phyloP scores from a whole-genome alignment of 2,888 invertebrate species.

The Phrixothrix hirtus region DNA sequence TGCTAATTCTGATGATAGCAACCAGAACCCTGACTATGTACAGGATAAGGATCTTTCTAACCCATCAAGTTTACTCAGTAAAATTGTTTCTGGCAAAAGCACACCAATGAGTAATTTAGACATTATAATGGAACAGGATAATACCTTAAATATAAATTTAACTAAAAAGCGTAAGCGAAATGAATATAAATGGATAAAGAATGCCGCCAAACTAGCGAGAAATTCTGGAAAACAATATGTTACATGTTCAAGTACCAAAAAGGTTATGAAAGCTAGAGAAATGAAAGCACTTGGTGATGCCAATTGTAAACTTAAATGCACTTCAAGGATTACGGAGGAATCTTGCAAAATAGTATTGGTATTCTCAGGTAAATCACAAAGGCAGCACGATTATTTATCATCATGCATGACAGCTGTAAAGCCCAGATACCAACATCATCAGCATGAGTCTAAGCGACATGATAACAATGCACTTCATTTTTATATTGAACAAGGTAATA shows the following conservation, averaged over 20 bases:
- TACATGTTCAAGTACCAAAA: background rate
- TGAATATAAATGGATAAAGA: too few species aligned
- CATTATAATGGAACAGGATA: too few species aligned
- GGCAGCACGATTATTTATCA: conserved; percentile 2
- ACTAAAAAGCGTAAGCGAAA: too few species aligned
- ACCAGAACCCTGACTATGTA: too few species aligned
- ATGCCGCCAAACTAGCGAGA: background rate
- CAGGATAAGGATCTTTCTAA: too few species aligned
- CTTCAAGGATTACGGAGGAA: conserved; percentile 6
- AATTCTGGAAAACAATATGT: background rate
- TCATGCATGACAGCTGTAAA: background rate
- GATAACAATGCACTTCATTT: background rate
- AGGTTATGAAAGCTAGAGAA: background rate
- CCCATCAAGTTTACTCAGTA: too few species aligned
- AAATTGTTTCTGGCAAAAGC: too few species aligned
- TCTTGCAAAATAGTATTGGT: conserved; percentile 2
- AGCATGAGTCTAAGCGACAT: background rate
- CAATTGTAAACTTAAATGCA: conserved; percentile 12
- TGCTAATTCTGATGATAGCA: too few species aligned
- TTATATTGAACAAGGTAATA: background rate
- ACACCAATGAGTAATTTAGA: too few species aligned
- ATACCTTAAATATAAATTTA: too few species aligned
- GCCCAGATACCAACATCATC: background rate
- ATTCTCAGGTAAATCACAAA: background rate
- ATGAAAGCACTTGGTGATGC: conserved; percentile 1